These are phyloP conservation scores for Heliconius sara DNA, from an alignment of 2,888 invertebrate genomes.

Conservation along the genomic window DNA sequence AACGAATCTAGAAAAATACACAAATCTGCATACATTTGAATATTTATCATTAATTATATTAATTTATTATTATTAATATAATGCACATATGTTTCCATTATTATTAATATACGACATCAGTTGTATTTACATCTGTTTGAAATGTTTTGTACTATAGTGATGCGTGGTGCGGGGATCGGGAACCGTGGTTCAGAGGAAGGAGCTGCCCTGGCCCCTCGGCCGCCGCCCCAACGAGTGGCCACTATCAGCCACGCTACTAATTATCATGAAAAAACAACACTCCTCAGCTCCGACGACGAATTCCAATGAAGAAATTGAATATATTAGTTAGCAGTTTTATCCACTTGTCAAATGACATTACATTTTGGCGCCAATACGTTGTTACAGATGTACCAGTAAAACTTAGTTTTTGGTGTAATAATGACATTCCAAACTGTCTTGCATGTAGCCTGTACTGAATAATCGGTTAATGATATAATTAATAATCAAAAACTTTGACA, in stretches of 20 bases:
- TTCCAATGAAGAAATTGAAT: slow-evolving; percentile 86
- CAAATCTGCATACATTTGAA: neutral
- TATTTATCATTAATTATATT: neutral
- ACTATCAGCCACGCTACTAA: slow-evolving; percentile 89
- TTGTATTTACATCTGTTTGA: neutral
- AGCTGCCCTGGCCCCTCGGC: slow-evolving; percentile 82
- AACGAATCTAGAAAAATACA: neutral
- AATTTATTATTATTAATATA: neutral
- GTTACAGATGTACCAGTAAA: neutral
- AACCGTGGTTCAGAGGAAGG: slow-evolving; percentile 74
- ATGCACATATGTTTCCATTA: neutral
- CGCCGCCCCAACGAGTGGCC: slow-evolving; percentile 89
- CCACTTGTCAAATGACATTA: slow-evolving; percentile 5
- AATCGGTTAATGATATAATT: neutral
- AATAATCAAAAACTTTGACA: neutral
- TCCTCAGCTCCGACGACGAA: slow-evolving; percentile 97
- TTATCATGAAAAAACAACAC: slow-evolving; percentile 98
- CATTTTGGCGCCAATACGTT: slow-evolving; percentile 8
- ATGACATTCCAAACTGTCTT: neutral
- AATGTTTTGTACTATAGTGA: slow-evolving; percentile 58
- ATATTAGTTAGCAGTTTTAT: neutral
- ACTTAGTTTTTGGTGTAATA: neutral
- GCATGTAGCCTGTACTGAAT: neutral
- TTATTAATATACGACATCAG: too few species aligned
- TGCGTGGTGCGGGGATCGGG: slow-evolving; percentile 69